phyloP scores from a whole-genome alignment of 1,140 invertebrate species.

The Euglossa dilemma region DNA sequence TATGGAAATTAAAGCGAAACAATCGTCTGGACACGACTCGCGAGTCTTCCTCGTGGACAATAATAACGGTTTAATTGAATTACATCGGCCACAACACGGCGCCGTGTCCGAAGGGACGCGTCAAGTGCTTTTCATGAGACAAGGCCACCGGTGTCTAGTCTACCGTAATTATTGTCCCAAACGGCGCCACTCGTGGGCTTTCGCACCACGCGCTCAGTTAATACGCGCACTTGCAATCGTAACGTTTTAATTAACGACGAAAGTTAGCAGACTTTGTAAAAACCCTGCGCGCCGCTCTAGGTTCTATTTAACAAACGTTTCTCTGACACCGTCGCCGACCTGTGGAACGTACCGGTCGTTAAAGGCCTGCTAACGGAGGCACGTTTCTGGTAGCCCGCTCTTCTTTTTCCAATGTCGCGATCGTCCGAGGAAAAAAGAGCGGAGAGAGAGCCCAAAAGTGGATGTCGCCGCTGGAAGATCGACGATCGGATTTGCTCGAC shows the following conservation, averaged over 20 bases:
- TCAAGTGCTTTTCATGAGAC: conserved; percentile 49
- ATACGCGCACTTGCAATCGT: conserved; percentile 6
- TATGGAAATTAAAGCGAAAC: conserved; percentile 12
- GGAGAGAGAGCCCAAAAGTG: background rate
- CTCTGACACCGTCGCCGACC: background rate
- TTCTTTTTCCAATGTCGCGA: background rate
- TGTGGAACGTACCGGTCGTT: background rate
- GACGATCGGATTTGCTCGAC: too few species aligned
- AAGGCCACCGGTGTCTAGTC: conserved; percentile 46
- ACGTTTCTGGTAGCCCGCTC: background rate
- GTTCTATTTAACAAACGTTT: background rate
- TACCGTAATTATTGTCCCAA: conserved; percentile 54
- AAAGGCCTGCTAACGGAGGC: background rate
- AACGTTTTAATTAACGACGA: conserved; percentile 37
- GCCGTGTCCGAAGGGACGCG: conserved; percentile 29
- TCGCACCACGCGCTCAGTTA: conserved; percentile 16
- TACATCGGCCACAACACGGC: conserved; percentile 53
- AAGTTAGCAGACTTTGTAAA: background rate
- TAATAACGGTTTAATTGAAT: conserved; percentile 65
- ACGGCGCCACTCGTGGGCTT: background rate
- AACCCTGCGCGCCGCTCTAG: background rate
- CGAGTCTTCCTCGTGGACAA: conserved; percentile 41
- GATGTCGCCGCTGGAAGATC: background rate
- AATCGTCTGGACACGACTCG: conserved; percentile 10
- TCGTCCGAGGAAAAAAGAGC: background rate